phyloP scores from a whole-genome alignment of 2,113 vertebrate genomes.

The Pogonocichla stellata region DNA sequence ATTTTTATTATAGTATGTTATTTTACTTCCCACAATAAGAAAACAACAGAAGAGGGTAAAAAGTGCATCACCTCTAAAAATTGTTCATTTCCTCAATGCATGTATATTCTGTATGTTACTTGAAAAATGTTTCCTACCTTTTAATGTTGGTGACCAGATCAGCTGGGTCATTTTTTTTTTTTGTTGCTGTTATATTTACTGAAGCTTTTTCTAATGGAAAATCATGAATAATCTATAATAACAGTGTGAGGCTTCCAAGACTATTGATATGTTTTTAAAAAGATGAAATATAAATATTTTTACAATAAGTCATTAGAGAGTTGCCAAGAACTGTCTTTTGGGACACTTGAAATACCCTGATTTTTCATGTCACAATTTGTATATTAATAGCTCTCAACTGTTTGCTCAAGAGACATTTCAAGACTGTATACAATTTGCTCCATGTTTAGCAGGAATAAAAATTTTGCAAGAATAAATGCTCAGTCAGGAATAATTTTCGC shows the following conservation, averaged over 20 bases:
- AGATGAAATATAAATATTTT: constrained; percentile 8
- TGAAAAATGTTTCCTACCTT: background rate
- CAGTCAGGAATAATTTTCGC: constrained; percentile 21
- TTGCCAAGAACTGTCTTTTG: constrained; percentile 2
- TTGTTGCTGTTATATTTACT: background rate
- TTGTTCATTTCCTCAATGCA: background rate
- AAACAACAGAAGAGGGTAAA: background rate
- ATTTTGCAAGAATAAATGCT: background rate
- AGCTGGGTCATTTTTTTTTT: background rate
- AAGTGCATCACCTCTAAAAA: background rate
- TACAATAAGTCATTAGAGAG: constrained; percentile 17
- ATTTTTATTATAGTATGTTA: background rate
- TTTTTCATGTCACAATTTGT: constrained; percentile 36
- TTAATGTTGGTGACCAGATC: background rate
- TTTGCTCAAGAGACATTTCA: constrained; percentile 30
- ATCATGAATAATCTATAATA: background rate
- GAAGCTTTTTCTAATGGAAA: background rate
- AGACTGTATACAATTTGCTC: background rate
- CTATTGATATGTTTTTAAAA: background rate
- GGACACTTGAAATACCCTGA: background rate
- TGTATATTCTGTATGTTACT: background rate
- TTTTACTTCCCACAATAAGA: background rate
- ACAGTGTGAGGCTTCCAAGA: background rate
- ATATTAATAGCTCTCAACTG: constrained; percentile 35
- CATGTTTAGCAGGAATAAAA: constrained; percentile 6